These are phyloP conservation scores for Hiodon alosoides DNA, from an alignment of 2,113 vertebrate genomes.

Conservation along the genomic window DNA sequence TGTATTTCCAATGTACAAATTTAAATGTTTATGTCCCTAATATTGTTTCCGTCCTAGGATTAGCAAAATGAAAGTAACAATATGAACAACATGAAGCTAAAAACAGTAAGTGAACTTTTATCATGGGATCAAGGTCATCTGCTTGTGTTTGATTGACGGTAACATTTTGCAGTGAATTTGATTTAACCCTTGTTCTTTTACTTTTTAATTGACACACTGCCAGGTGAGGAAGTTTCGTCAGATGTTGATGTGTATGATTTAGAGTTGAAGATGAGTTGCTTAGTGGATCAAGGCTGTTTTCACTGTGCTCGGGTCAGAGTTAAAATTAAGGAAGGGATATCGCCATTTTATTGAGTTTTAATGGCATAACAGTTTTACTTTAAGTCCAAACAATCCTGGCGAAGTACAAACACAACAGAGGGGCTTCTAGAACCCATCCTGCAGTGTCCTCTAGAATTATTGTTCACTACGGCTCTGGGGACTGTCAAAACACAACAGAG, in stretches of 20 bases:
- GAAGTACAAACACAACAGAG: no score
- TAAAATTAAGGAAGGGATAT: no score
- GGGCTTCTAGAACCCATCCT: slow-evolving; percentile 32
- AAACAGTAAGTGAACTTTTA: slow-evolving; percentile 41
- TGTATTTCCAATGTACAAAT: no score
- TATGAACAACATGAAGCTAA: slow-evolving; percentile 10
- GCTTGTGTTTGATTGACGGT: slow-evolving; percentile 50
- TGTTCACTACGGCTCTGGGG: slow-evolving; percentile 43
- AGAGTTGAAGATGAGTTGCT: no score
- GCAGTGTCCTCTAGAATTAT: slow-evolving; percentile 34
- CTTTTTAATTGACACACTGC: not conserved
- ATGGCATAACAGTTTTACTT: no score
- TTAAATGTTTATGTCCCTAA: no score
- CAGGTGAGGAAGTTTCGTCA: no score
- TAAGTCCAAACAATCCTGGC: no score
- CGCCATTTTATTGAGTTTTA: no score
- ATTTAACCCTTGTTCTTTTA: slow-evolving; percentile 35
- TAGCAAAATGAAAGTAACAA: slow-evolving; percentile 37
- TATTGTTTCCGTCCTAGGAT: slow-evolving; percentile 4
- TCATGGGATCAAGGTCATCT: slow-evolving; percentile 38
- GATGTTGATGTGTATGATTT: no score
- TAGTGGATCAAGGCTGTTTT: no score
- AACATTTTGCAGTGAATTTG: slow-evolving; percentile 47
- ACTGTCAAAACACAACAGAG: slow-evolving; percentile 53
- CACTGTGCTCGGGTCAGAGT: no score